phyloP scores from a whole-genome alignment of 2,888 invertebrate species.

The Calliphora vomitoria region DNA sequence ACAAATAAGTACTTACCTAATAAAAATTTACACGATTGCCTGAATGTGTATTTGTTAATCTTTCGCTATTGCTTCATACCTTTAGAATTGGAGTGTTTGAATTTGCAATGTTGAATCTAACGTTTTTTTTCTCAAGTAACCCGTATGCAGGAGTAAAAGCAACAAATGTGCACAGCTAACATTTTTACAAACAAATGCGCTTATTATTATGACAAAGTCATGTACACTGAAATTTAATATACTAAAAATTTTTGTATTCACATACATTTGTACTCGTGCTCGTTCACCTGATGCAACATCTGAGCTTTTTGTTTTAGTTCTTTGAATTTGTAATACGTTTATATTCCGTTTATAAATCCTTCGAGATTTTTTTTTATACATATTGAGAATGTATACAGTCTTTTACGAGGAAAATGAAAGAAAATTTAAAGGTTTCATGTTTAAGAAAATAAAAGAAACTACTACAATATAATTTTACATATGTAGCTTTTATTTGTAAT shows the following conservation, averaged over 20 bases:
- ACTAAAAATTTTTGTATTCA: slow-evolving; percentile 12
- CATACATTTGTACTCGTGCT: neutral
- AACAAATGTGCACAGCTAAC: too few species aligned
- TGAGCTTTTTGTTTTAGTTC: slow-evolving; percentile 39
- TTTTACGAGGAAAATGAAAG: neutral
- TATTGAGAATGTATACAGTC: neutral
- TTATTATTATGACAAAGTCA: neutral
- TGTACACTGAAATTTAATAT: slow-evolving; percentile 6
- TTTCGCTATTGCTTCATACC: neutral
- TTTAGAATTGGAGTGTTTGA: neutral
- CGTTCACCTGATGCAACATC: slow-evolving; percentile 13
- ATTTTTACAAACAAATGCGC: too few species aligned
- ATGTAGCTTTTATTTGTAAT: too few species aligned
- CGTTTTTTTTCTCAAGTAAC: neutral
- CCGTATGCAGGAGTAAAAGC: too few species aligned
- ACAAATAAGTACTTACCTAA: too few species aligned
- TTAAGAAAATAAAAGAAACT: neutral
- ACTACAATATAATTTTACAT: too few species aligned
- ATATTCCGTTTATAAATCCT: slow-evolving; percentile 52
- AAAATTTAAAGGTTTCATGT: neutral
- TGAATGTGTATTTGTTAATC: too few species aligned
- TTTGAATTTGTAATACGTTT: slow-evolving; percentile 38
- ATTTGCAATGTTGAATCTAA: neutral
- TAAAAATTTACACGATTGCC: too few species aligned
- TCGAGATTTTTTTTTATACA: slow-evolving; percentile 27